Conservation (phyloP, 1,140 invertebrate species). For the Drusus annulatus region DNA sequence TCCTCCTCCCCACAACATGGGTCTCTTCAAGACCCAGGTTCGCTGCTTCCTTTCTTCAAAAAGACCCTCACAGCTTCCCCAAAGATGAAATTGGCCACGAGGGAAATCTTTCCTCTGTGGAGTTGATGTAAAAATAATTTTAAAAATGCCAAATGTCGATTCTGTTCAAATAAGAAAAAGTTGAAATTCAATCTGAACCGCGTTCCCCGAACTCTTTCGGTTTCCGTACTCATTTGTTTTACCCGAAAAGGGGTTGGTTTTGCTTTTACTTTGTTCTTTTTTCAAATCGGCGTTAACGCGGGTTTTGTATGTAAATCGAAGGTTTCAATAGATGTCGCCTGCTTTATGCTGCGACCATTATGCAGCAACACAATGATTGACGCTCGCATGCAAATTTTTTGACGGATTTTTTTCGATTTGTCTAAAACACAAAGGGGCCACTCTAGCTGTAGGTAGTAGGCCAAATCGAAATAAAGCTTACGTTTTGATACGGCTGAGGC, state of each 20-base stretch:
- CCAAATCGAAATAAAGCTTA: too few relatives aligned
- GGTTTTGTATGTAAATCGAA: constrained; percentile 41
- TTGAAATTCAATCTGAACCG: constrained; percentile 56
- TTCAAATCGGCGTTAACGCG: constrained; percentile 35
- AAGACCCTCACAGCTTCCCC: too few relatives aligned
- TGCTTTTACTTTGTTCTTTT: constrained; percentile 39
- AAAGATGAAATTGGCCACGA: too few relatives aligned
- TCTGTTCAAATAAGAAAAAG: constrained; percentile 43
- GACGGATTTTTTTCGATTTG: constrained; percentile 45
- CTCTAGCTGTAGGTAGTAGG: too few relatives aligned
- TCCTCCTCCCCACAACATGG: too few relatives aligned
- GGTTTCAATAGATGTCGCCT: constrained; percentile 40
- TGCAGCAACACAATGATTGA: constrained; percentile 40
- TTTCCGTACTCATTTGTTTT: constrained; percentile 28
- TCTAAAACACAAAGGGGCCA: neutral
- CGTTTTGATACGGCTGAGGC: neutral
- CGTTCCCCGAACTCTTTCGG: constrained; percentile 14
- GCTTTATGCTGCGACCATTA: neutral
- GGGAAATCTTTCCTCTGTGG: too few relatives aligned
- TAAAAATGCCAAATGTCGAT: neutral
- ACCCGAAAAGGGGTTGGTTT: constrained; percentile 28
- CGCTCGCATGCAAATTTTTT: constrained; percentile 56
- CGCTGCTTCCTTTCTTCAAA: too few relatives aligned
- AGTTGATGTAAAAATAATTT: too few relatives aligned
- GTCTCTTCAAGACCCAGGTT: too few relatives aligned